Percentiles rank a stretch among this genome's conserved stretches.
Evolutionary conservation across 2,888 invertebrate species (phyloP).

Genomic region (Furcula furcula): DNA sequence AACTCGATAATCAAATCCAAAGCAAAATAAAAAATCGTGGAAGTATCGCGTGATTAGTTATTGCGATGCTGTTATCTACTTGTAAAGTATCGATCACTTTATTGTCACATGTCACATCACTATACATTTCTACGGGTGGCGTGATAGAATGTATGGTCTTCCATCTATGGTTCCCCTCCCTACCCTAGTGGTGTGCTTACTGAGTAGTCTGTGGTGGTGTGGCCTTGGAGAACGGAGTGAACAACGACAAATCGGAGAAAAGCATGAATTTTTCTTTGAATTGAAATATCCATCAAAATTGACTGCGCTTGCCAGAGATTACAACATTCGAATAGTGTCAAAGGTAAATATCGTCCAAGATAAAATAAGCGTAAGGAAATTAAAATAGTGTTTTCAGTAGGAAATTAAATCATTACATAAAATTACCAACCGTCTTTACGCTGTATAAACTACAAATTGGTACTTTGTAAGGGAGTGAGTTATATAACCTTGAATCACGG

Average conservation of each 20-base stretch:
- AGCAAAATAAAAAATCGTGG: too few species aligned
- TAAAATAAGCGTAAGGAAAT: constrained; percentile 31
- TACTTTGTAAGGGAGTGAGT: constrained; percentile 62
- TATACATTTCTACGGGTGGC: too few species aligned
- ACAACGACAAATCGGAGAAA: constrained; percentile 39
- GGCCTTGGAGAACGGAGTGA: too few species aligned
- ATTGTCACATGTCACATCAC: too few species aligned
- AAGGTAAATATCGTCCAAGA: constrained; percentile 62
- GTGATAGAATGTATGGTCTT: too few species aligned
- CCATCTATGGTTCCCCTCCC: too few species aligned
- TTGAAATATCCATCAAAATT: constrained; percentile 60
- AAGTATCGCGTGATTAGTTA: too few species aligned
- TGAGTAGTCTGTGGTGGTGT: too few species aligned
- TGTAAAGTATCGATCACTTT: too few species aligned
- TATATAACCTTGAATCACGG: constrained; percentile 82
- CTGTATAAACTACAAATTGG: constrained; percentile 41
- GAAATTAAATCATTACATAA: constrained; percentile 15
- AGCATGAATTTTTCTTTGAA: constrained; percentile 61
- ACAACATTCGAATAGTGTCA: constrained; percentile 64
- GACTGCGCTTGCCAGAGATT: constrained; percentile 58
- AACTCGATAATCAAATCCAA: too few species aligned
- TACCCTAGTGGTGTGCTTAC: too few species aligned
- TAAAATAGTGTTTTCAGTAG: constrained; percentile 18
- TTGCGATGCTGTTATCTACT: too few species aligned
- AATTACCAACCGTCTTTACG: constrained; percentile 27